Conservation (phyloP, 2,888 invertebrate genomes). For the Ferdinandea cuprea region DNA sequence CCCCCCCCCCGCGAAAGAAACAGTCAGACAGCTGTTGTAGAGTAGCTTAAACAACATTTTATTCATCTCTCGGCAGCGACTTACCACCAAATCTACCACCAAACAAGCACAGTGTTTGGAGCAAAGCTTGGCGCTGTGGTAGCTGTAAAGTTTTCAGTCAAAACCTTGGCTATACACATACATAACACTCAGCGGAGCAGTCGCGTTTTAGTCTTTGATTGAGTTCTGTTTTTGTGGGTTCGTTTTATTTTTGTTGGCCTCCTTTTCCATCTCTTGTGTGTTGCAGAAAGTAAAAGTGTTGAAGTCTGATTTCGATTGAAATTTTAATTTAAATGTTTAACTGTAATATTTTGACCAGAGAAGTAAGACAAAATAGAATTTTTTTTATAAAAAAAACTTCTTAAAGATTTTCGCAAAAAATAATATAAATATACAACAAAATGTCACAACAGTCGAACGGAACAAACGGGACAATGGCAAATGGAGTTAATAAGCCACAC, state of each 20-base stretch:
- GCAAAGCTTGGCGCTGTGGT: conserved; percentile 43
- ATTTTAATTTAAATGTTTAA: conserved; percentile 9
- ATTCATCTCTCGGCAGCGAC: conserved; percentile 49
- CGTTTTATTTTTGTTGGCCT: conserved; percentile 31
- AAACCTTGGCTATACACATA: conserved; percentile 71
- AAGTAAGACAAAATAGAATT: neutral
- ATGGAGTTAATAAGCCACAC: conserved; percentile 4
- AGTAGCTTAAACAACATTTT: conserved; percentile 32
- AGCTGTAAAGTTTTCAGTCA: conserved; percentile 48
- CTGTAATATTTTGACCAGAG: conserved; percentile 1
- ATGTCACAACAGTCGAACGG: conserved; percentile 56
- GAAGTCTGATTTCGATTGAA: conserved; percentile 9
- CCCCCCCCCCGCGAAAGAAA: conserved; percentile 16
- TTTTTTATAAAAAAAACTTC: neutral
- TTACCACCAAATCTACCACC: conserved; percentile 8
- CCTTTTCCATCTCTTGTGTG: conserved; percentile 34
- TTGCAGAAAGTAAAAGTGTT: conserved; percentile 69
- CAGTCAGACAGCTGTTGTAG: conserved; percentile 15
- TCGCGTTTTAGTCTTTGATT: conserved; percentile 74
- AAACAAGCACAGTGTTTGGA: conserved; percentile 32
- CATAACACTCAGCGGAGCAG: conserved; percentile 61
- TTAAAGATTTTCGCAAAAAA: neutral
- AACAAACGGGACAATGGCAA: conserved; percentile 27
- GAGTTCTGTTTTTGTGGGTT: conserved; percentile 71
- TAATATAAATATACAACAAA: neutral